Percentiles rank a stretch among this genome's conserved stretches.
phyloP scores from a whole-genome alignment of 2,888 invertebrate species.

The Ormyrus rosae region DNA sequence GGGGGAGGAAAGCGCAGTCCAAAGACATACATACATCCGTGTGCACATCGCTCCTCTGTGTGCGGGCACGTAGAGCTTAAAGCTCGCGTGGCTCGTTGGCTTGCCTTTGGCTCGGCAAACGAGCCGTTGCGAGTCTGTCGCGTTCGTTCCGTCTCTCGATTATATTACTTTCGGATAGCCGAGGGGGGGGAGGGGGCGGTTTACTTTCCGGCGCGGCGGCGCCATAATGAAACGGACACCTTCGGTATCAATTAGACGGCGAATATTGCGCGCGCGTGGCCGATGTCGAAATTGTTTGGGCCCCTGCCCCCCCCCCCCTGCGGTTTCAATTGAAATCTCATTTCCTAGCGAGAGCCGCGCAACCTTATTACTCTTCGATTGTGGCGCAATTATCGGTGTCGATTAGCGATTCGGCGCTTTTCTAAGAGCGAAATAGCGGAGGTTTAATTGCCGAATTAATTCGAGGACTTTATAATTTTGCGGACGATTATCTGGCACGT shows the following conservation, averaged over 20 bases:
- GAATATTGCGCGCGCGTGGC: neutral
- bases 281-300: neutral
- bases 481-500: too few relatives aligned
- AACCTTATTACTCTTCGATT: too few relatives aligned
- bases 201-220: constrained; percentile 5
- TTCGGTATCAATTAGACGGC: constrained; percentile 23
- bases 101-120: neutral
- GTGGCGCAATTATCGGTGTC: too few relatives aligned
- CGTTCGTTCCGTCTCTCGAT: constrained; percentile 24
- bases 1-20: neutral
- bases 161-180: constrained; percentile 28
- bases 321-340: constrained; percentile 18
- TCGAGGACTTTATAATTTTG: too few relatives aligned
- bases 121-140: constrained; percentile 4
- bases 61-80: neutral
- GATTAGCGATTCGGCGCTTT: too few relatives aligned
- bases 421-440: too few relatives aligned
- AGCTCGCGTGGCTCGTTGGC: neutral
- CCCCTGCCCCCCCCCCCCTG: neutral
- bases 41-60: too few relatives aligned
- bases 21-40: neutral
- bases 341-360: neutral
- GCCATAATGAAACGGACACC: constrained; percentile 7
- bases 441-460: too few relatives aligned
- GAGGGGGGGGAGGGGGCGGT: neutral